Evolutionary conservation across 2,113 vertebrate species (phyloP).

Genomic region (Girardinichthys multiradiatus): DNA sequence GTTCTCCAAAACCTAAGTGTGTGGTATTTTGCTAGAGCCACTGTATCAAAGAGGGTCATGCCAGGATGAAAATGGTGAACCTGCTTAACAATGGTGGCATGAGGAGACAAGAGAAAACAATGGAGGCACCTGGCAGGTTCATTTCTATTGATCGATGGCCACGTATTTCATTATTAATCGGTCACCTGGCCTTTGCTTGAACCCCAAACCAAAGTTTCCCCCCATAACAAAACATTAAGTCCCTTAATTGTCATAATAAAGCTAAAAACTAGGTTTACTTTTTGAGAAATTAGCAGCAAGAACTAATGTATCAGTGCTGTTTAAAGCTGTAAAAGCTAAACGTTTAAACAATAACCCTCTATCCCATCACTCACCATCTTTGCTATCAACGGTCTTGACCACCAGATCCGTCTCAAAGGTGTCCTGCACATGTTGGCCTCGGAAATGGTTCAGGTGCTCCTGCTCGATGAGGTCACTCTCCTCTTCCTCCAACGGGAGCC

Average conservation of each 20-base stretch:
- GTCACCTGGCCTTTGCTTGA: neutral
- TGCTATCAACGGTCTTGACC: slow-evolving; percentile 89
- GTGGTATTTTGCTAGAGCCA: slow-evolving; percentile 17
- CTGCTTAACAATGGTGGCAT: slow-evolving; percentile 33
- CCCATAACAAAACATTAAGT: neutral
- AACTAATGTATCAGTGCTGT: slow-evolving; percentile 18
- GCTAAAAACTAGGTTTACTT: neutral
- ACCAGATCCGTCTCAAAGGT: slow-evolving; percentile 90
- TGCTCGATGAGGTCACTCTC: slow-evolving; percentile 95
- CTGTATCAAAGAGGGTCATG: slow-evolving; percentile 11
- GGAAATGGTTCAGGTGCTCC: slow-evolving; percentile 91
- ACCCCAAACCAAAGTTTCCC: neutral
- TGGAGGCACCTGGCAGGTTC: slow-evolving; percentile 38
- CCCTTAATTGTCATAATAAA: neutral
- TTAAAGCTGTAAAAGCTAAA: neutral
- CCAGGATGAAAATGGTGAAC: slow-evolving; percentile 34
- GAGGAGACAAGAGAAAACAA: slow-evolving; percentile 39
- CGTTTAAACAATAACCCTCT: neutral
- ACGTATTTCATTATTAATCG: slow-evolving; percentile 15
- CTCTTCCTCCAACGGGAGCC: slow-evolving; percentile 95
- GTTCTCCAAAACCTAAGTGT: slow-evolving; percentile 33
- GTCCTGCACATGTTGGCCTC: slow-evolving; percentile 91
- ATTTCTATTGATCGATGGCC: slow-evolving; percentile 12
- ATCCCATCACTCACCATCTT: slow-evolving; percentile 89
- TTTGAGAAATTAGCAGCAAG: neutral